These are phyloP conservation scores for Chymomyza procnemis DNA, from an alignment of 2,888 invertebrate genomes.

Conservation along the genomic window DNA sequence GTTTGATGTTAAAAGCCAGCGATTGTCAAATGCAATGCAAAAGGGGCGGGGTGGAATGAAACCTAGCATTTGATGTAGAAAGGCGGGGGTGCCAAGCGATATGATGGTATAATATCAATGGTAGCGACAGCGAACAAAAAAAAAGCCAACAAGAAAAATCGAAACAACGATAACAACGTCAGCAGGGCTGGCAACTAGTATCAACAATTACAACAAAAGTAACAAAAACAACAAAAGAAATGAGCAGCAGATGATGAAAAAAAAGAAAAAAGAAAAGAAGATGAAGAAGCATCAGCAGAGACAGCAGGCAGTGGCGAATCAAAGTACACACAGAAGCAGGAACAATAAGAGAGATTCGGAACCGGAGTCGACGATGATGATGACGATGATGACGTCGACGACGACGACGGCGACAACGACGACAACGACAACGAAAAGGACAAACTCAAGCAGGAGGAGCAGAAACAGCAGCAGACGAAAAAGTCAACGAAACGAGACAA, in stretches of 20 bases:
- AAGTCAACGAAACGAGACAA: slow-evolving; percentile 62
- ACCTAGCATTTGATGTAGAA: slow-evolving; percentile 15
- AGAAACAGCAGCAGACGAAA: slow-evolving; percentile 49
- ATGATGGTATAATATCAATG: neutral
- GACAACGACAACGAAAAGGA: slow-evolving; percentile 30
- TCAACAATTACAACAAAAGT: neutral
- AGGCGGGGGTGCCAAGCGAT: neutral
- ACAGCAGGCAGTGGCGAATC: slow-evolving; percentile 32
- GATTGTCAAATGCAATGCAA: slow-evolving; percentile 22
- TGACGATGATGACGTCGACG: slow-evolving; percentile 27
- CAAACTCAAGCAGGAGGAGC: slow-evolving; percentile 45
- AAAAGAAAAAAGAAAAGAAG: slow-evolving; percentile 59
- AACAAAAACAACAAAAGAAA: slow-evolving; percentile 27
- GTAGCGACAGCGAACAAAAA: neutral
- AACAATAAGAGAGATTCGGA: slow-evolving; percentile 51
- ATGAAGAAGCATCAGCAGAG: slow-evolving; percentile 17
- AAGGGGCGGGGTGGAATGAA: slow-evolving; percentile 58
- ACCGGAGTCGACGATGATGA: slow-evolving; percentile 19
- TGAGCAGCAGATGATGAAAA: slow-evolving; percentile 36
- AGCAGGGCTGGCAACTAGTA: neutral
- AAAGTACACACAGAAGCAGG: slow-evolving; percentile 46
- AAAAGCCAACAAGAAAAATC: neutral
- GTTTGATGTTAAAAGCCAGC: slow-evolving; percentile 33
- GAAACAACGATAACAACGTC: slow-evolving; percentile 2
- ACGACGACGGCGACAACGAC: slow-evolving; percentile 27